Percentiles rank a stretch among this genome's conserved stretches.
phyloP scores from a whole-genome alignment of 2,113 vertebrate genomes.

The Leucopsar rothschildi region DNA sequence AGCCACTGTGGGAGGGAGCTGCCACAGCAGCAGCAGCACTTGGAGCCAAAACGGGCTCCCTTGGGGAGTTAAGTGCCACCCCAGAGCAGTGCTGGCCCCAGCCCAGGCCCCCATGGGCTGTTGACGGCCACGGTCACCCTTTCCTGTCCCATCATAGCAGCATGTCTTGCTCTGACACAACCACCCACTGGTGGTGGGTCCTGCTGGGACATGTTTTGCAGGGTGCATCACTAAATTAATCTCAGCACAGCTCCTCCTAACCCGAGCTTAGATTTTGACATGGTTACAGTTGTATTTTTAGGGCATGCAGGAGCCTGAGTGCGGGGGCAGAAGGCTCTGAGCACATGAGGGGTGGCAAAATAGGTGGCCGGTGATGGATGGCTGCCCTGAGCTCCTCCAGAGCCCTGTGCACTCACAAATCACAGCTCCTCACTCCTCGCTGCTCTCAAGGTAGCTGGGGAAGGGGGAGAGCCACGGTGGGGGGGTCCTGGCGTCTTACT shows the following conservation, averaged over 20 bases:
- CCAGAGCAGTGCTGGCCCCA: neutral
- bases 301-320: neutral
- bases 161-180: neutral
- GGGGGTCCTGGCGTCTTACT: conserved; percentile 39
- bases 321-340: neutral
- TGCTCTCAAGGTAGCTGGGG: conserved; percentile 48
- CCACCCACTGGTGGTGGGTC: neutral
- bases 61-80: neutral
- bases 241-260: neutral
- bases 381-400: neutral
- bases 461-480: neutral
- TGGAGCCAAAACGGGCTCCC: neutral
- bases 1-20: neutral
- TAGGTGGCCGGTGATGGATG: neutral
- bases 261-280: neutral
- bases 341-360: neutral
- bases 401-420: neutral
- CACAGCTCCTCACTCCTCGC: neutral
- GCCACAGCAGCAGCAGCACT: neutral
- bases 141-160: neutral
- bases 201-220: neutral
- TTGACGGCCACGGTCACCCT: fast-evolving
- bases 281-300: neutral
- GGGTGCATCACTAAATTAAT: neutral
- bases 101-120: neutral